These are phyloP conservation scores for Dermochelys coriacea DNA, from an alignment of 2,797 vertebrate species.

Conservation along the genomic window DNA sequence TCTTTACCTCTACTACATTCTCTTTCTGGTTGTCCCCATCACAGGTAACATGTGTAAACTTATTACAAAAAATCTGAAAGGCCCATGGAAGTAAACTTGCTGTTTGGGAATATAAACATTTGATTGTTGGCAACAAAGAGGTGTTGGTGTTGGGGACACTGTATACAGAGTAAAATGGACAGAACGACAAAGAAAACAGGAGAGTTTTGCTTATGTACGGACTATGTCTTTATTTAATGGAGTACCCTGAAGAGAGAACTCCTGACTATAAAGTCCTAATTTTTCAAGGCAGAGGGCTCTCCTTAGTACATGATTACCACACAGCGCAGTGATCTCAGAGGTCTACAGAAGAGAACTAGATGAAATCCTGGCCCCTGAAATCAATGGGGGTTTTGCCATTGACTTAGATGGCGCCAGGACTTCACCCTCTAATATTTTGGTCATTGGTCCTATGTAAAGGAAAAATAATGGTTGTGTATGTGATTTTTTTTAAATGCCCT, in stretches of 20 bases:
- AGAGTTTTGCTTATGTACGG: not conserved
- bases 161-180: not conserved
- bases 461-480: slow-evolving; percentile 32
- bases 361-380: not conserved
- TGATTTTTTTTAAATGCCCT: not conserved
- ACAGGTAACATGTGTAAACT: not conserved
- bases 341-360: not conserved
- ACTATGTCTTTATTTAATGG: too few species aligned
- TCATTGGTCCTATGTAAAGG: not conserved
- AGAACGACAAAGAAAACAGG: not conserved
- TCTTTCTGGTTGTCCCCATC: not conserved
- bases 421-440: not conserved
- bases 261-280: not conserved
- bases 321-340: not conserved
- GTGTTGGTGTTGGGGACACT: not conserved
- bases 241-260: not conserved
- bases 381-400: not conserved
- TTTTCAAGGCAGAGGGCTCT: not conserved
- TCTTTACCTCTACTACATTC: not conserved
- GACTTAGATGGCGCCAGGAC: not conserved
- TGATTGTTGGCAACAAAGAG: too few species aligned
- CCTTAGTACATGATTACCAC: not conserved
- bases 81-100: not conserved
- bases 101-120: not conserved
- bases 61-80: not conserved